Evolutionary conservation across 2,888 invertebrate species (phyloP).

Genomic region (Cataglyphis rosenhaueri): DNA sequence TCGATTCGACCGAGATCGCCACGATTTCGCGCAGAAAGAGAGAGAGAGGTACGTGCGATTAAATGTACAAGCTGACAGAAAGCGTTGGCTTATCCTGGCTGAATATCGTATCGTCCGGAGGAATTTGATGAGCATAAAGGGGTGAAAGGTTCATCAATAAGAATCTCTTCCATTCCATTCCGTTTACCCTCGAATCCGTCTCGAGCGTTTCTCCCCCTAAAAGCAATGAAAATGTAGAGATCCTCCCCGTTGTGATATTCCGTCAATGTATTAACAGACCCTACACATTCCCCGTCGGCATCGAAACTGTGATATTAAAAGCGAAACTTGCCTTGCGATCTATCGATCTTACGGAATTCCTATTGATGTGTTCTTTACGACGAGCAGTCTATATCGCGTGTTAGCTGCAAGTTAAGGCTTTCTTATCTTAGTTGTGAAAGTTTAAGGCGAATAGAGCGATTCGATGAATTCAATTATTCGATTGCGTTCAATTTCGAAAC

Average conservation of each 20-base stretch:
- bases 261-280: constrained; percentile 72
- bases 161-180: constrained; percentile 61
- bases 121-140: constrained; percentile 59
- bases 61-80: constrained; percentile 59
- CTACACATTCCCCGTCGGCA: not conserved
- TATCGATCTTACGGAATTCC: not conserved
- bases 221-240: constrained; percentile 67
- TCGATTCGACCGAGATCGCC: constrained; percentile 18
- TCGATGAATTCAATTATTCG: constrained; percentile 13
- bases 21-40: constrained; percentile 47
- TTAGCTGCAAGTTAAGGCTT: not conserved
- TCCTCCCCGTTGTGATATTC: constrained; percentile 33
- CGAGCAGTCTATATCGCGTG: not conserved
- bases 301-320: constrained; percentile 6
- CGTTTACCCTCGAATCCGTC: constrained; percentile 41
- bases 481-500: constrained; percentile 18
- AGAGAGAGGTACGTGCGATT: constrained; percentile 52
- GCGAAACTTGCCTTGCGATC: constrained; percentile 9
- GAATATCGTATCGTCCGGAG: constrained; percentile 67
- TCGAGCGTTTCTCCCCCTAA: constrained; percentile 61
- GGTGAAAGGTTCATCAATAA: constrained; percentile 75
- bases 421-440: not conserved
- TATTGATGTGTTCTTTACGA: constrained; percentile 13
- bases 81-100: constrained; percentile 43
- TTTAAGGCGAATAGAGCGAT: constrained; percentile 1